Evolutionary conservation across 2,797 vertebrate genomes (phyloP), one percentile per base, ranked within the genome.

Genomic region (Chaetodon trifasciatus): DNA sequence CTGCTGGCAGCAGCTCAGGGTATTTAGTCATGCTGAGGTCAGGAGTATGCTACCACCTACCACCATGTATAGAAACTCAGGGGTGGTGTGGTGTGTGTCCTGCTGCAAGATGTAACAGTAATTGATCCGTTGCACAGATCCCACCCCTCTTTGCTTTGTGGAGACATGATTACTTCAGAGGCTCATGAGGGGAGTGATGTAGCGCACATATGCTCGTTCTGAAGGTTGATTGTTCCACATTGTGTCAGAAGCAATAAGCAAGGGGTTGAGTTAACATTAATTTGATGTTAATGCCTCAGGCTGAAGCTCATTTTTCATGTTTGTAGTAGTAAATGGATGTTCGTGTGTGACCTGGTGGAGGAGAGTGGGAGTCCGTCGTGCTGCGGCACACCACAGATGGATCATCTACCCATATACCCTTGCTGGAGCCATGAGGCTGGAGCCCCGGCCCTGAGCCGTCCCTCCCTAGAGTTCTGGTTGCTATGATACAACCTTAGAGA

Each of bases 1-100:
- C 81, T 8, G 28, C 76, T 85, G 81, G 85, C 80, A 86, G 86
- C 58, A 9, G 70, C 83, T 84, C 49, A 42, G 63, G 73, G 16
- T 79, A 17, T 80, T 84, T 53, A 76, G 68, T 84, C 76, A 81
- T 32, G 64, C 67, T 71, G 79, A 84, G 88, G 90, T 91, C 88
- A 88, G 57, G 24, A 67, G 58, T 7, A 53, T 81, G 86, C 87
- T 79, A 84, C 66, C 61, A 76, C 70, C 57, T 60, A 61, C 52
- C 42, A 46, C 52, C 24, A 19, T 62, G 72, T 73, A 32, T 66
- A 47, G 28, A 77, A 75, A 44, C 63, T 64, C 58, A 19, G 57
- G 74, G 76, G 68, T 64, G 79, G 74, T 81, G 49, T n/a, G 61
- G 42, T 79, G 52, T 60, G 73, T 70, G 68, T 82, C 47, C 24